Percentiles rank a stretch among this genome's conserved stretches.
Conservation (phyloP, 1,140 invertebrate species). For the Bombus superbus region DNA sequence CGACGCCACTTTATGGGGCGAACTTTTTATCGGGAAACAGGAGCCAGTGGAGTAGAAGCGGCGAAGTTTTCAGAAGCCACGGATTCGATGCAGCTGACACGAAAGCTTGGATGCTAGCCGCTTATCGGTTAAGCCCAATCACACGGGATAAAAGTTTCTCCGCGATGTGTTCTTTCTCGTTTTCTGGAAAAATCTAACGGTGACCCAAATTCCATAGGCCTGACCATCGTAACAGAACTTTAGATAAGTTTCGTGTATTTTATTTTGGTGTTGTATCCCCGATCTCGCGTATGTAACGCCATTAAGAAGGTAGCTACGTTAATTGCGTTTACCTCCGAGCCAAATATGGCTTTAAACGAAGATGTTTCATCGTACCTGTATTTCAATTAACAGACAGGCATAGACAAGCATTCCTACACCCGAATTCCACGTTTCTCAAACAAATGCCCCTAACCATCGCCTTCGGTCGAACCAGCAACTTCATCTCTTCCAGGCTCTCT, state of each 20-base stretch:
- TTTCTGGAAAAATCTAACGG: not conserved
- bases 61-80: slow-evolving; percentile 52
- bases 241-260: not conserved
- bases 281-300: not conserved
- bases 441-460: not conserved
- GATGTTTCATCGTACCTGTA: not conserved
- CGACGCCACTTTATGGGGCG: slow-evolving; percentile 40
- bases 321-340: not conserved
- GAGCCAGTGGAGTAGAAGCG: not conserved
- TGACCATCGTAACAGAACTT: not conserved
- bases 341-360: not conserved
- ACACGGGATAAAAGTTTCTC: slow-evolving; percentile 35
- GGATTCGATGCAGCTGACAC: slow-evolving; percentile 38
- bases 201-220: slow-evolving; percentile 17
- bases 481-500: not conserved
- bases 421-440: not conserved
- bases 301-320: not conserved
- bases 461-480: not conserved
- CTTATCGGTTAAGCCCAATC: slow-evolving; percentile 41
- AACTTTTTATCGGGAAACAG: slow-evolving; percentile 40
- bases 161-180: not conserved
- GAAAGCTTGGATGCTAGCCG: not conserved
- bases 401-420: not conserved
- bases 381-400: slow-evolving; percentile 1
- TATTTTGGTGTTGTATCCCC: not conserved